Evolutionary conservation across 2,797 vertebrate genomes (phyloP).

Genomic region (Enteromius mattozi): DNA sequence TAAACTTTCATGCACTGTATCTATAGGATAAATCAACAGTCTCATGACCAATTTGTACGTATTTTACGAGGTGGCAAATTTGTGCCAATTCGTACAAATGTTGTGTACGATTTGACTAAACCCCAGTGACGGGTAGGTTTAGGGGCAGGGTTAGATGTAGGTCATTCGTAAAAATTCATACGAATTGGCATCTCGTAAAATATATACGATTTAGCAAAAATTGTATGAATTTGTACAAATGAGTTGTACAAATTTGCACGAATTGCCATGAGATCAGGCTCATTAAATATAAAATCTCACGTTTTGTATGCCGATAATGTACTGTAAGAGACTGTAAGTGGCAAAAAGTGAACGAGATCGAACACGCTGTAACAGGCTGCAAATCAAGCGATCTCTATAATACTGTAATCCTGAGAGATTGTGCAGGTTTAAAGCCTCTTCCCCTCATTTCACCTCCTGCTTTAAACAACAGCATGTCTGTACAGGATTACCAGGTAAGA

Average conservation of each 20-base stretch:
- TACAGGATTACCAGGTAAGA: conserved; percentile 13
- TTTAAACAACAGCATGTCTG: conserved; percentile 16
- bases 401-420: conserved; percentile 19
- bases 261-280: too few species aligned
- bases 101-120: too few species aligned
- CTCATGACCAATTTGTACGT: too few species aligned
- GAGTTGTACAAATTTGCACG: too few species aligned
- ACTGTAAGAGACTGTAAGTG: background rate
- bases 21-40: background rate
- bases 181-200: too few species aligned
- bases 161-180: too few species aligned
- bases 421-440: background rate
- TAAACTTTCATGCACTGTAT: background rate
- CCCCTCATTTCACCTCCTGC: background rate
- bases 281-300: background rate
- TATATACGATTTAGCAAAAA: too few species aligned
- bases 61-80: too few species aligned
- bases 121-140: too few species aligned
- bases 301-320: background rate
- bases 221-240: too few species aligned
- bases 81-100: too few species aligned
- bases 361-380: background rate
- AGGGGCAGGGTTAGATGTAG: too few species aligned
- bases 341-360: background rate
- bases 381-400: conserved; percentile 8